Evolutionary conservation across 1,140 invertebrate species (phyloP).

Genomic region (Lanistes nyassanus): DNA sequence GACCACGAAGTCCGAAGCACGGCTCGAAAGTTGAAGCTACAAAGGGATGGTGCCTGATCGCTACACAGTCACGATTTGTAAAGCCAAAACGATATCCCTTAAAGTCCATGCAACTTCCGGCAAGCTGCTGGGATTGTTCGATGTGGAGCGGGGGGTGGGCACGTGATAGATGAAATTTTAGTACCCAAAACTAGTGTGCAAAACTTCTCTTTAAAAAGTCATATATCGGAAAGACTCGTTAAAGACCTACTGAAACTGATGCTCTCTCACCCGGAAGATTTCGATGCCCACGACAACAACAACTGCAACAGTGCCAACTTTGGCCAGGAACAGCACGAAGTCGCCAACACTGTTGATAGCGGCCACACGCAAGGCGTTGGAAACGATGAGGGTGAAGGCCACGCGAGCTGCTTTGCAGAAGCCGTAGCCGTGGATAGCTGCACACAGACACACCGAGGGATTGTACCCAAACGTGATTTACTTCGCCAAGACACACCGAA

Average conservation of each 20-base stretch:
- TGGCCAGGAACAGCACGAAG: constrained; percentile 92
- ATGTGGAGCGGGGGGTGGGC: too few species aligned
- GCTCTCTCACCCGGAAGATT: constrained; percentile 71
- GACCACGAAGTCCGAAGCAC: too few species aligned
- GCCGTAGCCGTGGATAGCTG: constrained; percentile 78
- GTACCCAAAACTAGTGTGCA: not conserved
- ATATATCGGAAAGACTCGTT: too few species aligned
- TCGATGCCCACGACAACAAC: constrained; percentile 52
- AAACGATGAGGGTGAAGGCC: constrained; percentile 58
- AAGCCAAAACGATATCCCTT: too few species aligned
- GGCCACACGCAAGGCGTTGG: constrained; percentile 85
- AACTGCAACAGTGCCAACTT: constrained; percentile 80
- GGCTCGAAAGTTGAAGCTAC: too few species aligned
- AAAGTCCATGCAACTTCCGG: too few species aligned
- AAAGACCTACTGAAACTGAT: too few species aligned
- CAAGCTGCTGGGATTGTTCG: too few species aligned
- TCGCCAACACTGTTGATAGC: constrained; percentile 94
- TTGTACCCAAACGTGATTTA: not conserved
- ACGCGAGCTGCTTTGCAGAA: constrained; percentile 76
- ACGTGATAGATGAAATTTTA: not conserved
- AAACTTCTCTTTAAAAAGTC: not conserved
- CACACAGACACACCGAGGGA: constrained; percentile 13
- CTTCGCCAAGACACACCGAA: not conserved
- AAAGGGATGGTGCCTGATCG: too few species aligned
- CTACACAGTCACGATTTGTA: too few species aligned